Evolutionary conservation across 64 coral and sea anemone genomes (phyloP).

Genomic region (Dendrophyllia cribrosa): DNA sequence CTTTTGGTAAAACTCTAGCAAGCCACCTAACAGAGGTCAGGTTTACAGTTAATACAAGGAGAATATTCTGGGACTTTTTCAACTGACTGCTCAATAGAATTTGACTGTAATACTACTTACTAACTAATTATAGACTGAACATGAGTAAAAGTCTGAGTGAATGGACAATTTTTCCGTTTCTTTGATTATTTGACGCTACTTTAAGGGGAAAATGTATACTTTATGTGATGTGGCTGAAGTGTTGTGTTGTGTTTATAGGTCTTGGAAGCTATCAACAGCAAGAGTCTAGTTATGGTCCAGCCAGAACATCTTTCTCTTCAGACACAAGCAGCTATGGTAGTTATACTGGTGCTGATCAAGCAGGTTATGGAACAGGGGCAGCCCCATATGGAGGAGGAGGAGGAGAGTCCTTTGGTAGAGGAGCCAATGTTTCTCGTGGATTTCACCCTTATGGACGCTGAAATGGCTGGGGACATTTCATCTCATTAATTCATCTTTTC

Average conservation of each 20-base stretch:
- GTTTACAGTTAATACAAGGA: too few species aligned
- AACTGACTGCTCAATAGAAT: too few species aligned
- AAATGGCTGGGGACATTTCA: background rate
- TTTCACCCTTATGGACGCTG: conserved; percentile 71
- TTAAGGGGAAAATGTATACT: too few species aligned
- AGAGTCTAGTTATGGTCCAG: conserved; percentile 69
- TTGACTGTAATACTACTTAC: too few species aligned
- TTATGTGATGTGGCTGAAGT: too few species aligned
- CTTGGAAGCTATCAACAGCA: conserved; percentile 67
- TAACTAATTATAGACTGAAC: too few species aligned
- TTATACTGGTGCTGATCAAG: conserved; percentile 9
- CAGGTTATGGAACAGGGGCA: conserved; percentile 1
- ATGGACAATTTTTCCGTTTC: background rate
- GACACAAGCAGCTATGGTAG: conserved; percentile 29
- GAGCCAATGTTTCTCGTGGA: conserved; percentile 44
- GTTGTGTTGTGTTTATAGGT: conserved; percentile 17
- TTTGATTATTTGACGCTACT: background rate
- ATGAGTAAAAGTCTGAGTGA: too few species aligned
- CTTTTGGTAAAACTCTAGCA: too few species aligned
- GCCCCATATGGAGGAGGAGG: background rate
- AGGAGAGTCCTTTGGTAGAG: conserved; percentile 58
- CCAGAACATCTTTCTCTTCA: conserved; percentile 52
- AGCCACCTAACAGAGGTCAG: too few species aligned
- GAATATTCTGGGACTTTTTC: too few species aligned
- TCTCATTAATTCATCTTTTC: background rate